Conservation (phyloP, 1,140 invertebrate genomes). For the Drosophila parabipectinata region DNA sequence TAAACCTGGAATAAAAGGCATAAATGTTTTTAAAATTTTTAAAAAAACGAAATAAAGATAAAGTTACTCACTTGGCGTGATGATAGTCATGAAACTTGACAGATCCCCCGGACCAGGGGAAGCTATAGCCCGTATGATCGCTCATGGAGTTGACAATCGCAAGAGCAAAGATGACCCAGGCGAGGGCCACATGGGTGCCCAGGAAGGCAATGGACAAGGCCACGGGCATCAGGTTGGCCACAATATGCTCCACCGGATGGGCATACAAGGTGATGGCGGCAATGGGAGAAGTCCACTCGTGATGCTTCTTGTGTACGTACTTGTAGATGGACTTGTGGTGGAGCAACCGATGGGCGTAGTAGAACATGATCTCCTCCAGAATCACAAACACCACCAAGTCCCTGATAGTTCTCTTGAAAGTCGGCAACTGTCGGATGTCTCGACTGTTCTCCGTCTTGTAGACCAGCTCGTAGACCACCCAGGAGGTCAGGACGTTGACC, state of each 20-base stretch:
- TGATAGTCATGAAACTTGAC: constrained; percentile 96
- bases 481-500: constrained; percentile 87
- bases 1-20: constrained; percentile 86
- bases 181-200: constrained; percentile 91
- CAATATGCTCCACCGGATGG: constrained; percentile 93
- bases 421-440: constrained; percentile 88
- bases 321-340: constrained; percentile 91
- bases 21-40: too few relatives aligned
- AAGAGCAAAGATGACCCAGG: constrained; percentile 91
- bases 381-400: constrained; percentile 90
- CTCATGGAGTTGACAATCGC: constrained; percentile 92
- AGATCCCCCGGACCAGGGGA: constrained; percentile 91
- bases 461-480: constrained; percentile 87
- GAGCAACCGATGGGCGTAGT: constrained; percentile 93
- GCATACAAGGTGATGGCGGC: constrained; percentile 93
- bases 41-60: too few relatives aligned
- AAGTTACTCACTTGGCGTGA: constrained; percentile 89
- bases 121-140: constrained; percentile 94
- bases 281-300: constrained; percentile 92
- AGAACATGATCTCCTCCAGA: constrained; percentile 93
- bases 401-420: constrained; percentile 90
- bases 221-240: constrained; percentile 92
- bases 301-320: constrained; percentile 93
- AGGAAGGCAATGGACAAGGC: constrained; percentile 90
- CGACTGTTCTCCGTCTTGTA: constrained; percentile 73